A percentile compares a stretch with the other conserved stretches of the same genome.
Evolutionary conservation across 2,113 vertebrate genomes (phyloP).

Genomic region (Plecotus auritus): DNA sequence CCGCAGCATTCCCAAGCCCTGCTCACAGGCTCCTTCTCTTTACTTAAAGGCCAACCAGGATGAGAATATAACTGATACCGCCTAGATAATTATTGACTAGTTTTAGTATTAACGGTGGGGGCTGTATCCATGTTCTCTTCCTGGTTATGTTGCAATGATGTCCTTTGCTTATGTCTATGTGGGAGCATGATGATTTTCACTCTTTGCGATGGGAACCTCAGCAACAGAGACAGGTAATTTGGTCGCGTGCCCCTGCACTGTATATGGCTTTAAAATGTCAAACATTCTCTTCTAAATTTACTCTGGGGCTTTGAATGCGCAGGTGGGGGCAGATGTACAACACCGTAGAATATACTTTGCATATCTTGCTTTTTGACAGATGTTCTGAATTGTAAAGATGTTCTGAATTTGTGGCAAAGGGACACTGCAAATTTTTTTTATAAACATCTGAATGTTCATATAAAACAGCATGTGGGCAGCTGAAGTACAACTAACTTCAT

Average conservation of each 20-base stretch:
- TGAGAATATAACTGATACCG: slow-evolving; percentile 65
- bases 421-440: slow-evolving; percentile 49
- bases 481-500: not conserved
- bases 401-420: slow-evolving; percentile 54
- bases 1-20: slow-evolving; percentile 20
- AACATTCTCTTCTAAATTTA: not conserved
- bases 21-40: slow-evolving; percentile 38
- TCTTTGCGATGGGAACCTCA: slow-evolving; percentile 30
- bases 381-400: slow-evolving; percentile 59
- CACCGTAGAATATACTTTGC: slow-evolving; percentile 33
- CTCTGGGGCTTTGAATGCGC: not conserved
- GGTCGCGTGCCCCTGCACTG: not conserved
- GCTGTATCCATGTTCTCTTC: slow-evolving; percentile 42
- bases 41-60: slow-evolving; percentile 71
- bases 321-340: slow-evolving; percentile 41
- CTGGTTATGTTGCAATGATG: slow-evolving; percentile 38
- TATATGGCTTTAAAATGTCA: not conserved
- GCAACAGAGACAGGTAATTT: slow-evolving; percentile 49
- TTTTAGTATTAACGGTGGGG: slow-evolving; percentile 18
- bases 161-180: not conserved
- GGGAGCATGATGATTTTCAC: slow-evolving; percentile 13
- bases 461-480: slow-evolving; percentile 12
- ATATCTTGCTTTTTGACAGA: slow-evolving; percentile 45
- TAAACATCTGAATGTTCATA: slow-evolving; percentile 16
- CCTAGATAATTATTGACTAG: slow-evolving; percentile 78